Percentiles rank a stretch among this genome's conserved stretches.
Conservation (phyloP, 2,113 vertebrate species). For the Laterallus jamaicensis region DNA sequence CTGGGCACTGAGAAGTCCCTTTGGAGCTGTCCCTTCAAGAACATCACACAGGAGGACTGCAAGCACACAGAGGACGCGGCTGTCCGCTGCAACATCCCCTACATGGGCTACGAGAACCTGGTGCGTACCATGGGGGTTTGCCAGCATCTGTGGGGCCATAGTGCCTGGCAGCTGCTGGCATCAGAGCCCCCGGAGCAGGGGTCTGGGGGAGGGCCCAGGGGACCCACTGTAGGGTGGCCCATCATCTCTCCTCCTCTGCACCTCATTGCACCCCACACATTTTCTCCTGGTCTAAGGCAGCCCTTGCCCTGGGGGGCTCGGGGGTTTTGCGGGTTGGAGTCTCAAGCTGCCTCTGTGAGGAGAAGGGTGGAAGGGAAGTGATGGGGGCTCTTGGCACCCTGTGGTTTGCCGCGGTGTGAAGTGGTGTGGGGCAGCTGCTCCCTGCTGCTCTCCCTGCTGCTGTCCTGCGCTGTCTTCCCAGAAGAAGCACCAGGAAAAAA, state of each 20-base stretch:
- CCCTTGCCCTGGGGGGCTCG: background rate
- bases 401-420: no score
- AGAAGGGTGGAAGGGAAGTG: no score
- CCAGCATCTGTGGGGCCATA: rapidly evolving
- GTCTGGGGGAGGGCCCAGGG: background rate
- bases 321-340: background rate
- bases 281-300: background rate
- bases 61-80: conserved; percentile 87
- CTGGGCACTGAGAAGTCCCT: conserved; percentile 85
- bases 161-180: background rate
- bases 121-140: conserved; percentile 45
- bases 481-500: background rate
- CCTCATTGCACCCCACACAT: background rate
- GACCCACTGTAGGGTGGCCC: rapidly evolving
- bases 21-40: conserved; percentile 88
- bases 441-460: background rate
- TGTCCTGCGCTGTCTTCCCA: background rate
- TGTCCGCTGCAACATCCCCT: conserved; percentile 88
- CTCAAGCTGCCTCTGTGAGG: background rate
- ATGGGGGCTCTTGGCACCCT: background rate
- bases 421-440: background rate
- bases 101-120: conserved; percentile 89
- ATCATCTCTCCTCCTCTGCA: background rate
- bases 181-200: rapidly evolving
- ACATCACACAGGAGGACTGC: conserved; percentile 92